These are phyloP conservation scores for Willisornis vidua DNA, from an alignment of 2,113 vertebrate species.

Conservation along the genomic window DNA sequence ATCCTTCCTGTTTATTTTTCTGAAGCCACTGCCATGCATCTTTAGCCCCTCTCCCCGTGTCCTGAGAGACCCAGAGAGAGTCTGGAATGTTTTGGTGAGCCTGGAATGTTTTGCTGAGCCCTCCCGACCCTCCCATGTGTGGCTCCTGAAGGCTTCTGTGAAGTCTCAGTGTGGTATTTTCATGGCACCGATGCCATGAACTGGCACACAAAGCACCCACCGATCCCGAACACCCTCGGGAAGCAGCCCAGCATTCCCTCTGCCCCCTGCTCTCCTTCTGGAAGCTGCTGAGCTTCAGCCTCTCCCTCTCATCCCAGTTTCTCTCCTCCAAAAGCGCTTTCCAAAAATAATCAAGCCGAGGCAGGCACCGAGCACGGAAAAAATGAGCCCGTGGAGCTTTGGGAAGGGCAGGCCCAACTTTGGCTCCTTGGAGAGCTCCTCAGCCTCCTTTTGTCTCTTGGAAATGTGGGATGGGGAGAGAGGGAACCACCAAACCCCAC, in stretches of 20 bases:
- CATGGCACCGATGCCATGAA: rapidly evolving
- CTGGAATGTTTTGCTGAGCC: background rate
- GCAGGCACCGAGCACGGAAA: background rate
- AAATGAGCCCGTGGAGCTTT: background rate
- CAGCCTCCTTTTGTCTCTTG: rapidly evolving
- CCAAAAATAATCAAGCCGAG: slow-evolving; percentile 20
- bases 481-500: background rate
- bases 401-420: background rate
- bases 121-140: rapidly evolving
- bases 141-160: background rate
- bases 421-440: rapidly evolving
- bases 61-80: background rate
- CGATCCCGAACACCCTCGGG: rapidly evolving
- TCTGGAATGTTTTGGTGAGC: background rate
- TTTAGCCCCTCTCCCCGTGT: background rate
- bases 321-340: background rate
- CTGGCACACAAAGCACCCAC: background rate
- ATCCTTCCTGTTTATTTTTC: background rate
- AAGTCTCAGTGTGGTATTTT: background rate
- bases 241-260: background rate
- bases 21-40: background rate
- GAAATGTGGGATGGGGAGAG: background rate
- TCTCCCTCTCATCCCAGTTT: background rate
- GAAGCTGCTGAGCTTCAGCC: background rate
- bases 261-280: background rate